phyloP scores from a whole-genome alignment of 2,888 invertebrate species.

The Orchesella flavescens region DNA sequence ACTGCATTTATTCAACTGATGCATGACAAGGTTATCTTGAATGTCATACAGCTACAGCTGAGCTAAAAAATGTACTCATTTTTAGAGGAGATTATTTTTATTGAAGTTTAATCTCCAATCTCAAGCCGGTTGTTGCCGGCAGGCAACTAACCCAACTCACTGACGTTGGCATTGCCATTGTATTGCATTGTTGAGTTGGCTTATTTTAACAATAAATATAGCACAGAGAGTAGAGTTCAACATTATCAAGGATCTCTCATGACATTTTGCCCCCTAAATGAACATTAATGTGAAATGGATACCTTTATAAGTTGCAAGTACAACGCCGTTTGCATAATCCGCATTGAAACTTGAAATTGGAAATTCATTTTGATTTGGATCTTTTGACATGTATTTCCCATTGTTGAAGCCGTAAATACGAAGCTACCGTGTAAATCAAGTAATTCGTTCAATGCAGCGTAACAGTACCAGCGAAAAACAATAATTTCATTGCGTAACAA shows the following conservation, averaged over 20 bases:
- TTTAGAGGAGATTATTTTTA: not conserved
- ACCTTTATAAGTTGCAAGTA: not conserved
- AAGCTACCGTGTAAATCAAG: conserved; percentile 36
- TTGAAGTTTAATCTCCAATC: not conserved
- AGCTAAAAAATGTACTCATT: no score
- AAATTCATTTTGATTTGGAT: conserved; percentile 19
- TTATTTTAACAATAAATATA: not conserved
- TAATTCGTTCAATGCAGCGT: conserved; percentile 6
- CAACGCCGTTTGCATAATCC: not conserved
- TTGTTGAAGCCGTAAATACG: not conserved
- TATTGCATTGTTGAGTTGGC: not conserved
- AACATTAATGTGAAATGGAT: not conserved
- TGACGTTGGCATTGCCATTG: conserved; percentile 24
- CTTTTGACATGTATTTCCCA: conserved; percentile 28
- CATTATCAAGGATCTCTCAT: conserved; percentile 30
- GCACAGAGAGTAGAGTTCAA: not conserved
- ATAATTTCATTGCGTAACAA: conserved; percentile 9
- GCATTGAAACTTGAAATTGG: conserved; percentile 2
- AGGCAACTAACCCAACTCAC: no score
- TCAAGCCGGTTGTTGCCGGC: conserved; percentile 7
- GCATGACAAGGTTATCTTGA: not conserved
- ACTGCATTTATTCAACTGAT: not conserved
- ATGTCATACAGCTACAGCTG: no score
- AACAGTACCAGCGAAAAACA: not conserved
- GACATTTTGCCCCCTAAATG: conserved; percentile 24